A percentile compares a stretch with the other conserved stretches of the same genome.
These are phyloP conservation scores for Limnephilus auricula DNA, from an alignment of 2,888 invertebrate species.

Conservation along the genomic window DNA sequence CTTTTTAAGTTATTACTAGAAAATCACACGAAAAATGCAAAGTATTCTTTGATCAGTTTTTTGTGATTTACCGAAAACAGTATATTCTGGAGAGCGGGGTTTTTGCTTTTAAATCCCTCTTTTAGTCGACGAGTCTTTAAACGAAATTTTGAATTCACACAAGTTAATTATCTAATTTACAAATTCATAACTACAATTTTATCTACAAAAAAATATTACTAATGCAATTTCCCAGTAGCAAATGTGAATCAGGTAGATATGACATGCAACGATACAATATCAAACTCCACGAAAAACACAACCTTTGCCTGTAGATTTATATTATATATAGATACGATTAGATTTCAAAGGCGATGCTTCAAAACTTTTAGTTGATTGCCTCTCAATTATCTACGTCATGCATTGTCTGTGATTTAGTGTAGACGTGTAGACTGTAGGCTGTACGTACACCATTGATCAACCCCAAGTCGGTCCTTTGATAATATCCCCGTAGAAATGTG, in stretches of 20 bases:
- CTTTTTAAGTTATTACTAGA: too few species aligned
- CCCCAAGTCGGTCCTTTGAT: slow-evolving; percentile 5
- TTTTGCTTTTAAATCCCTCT: too few species aligned
- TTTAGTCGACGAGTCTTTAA: too few species aligned
- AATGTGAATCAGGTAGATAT: neutral
- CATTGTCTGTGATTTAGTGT: neutral
- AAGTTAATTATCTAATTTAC: neutral
- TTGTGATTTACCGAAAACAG: too few species aligned
- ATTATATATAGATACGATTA: neutral
- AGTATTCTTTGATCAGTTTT: too few species aligned
- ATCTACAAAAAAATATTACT: neutral
- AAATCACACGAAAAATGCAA: too few species aligned
- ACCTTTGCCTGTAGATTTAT: neutral
- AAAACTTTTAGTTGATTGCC: too few species aligned
- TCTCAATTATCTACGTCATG: neutral
- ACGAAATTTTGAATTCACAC: too few species aligned
- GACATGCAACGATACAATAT: neutral
- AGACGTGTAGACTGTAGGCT: neutral
- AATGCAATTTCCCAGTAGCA: neutral
- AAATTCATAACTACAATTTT: neutral
- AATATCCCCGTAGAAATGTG: neutral
- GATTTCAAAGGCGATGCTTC: too few species aligned
- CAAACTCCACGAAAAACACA: neutral
- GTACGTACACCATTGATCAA: neutral
- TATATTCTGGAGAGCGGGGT: too few species aligned